These are phyloP conservation scores for Anastrepha ludens DNA, from an alignment of 1,140 invertebrate genomes.

Conservation along the genomic window DNA sequence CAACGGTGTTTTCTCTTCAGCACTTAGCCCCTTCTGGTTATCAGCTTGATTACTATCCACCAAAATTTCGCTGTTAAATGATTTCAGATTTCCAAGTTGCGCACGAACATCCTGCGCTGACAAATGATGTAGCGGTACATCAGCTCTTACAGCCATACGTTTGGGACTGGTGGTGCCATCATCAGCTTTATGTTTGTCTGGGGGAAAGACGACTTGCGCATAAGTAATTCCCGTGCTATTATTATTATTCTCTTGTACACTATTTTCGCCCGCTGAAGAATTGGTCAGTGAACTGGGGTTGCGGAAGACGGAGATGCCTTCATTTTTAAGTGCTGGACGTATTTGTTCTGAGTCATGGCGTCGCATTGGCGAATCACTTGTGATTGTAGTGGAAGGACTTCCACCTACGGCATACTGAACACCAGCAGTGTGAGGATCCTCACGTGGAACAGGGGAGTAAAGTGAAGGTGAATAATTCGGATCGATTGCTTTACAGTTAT, in stretches of 20 bases:
- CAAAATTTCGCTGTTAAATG: slow-evolving; percentile 60
- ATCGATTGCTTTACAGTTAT: slow-evolving; percentile 72
- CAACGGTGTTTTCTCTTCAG: slow-evolving; percentile 18
- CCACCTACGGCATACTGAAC: slow-evolving; percentile 57
- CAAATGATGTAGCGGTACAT: slow-evolving; percentile 70
- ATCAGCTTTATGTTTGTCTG: slow-evolving; percentile 66
- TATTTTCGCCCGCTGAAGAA: slow-evolving; percentile 64
- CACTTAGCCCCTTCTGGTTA: slow-evolving; percentile 43
- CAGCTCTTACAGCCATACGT: slow-evolving; percentile 67
- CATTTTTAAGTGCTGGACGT: slow-evolving; percentile 46
- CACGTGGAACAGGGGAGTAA: slow-evolving; percentile 68
- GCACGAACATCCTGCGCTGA: slow-evolving; percentile 68
- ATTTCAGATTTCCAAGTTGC: slow-evolving; percentile 66
- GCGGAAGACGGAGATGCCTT: slow-evolving; percentile 61
- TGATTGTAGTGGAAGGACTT: slow-evolving; percentile 64
- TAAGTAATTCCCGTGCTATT: slow-evolving; percentile 67
- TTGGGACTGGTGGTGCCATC: slow-evolving; percentile 69
- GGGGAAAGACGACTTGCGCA: slow-evolving; percentile 70
- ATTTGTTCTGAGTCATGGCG: slow-evolving; percentile 59
- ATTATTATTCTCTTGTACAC: slow-evolving; percentile 62
- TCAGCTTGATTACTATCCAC: not conserved
- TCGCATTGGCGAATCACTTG: slow-evolving; percentile 65
- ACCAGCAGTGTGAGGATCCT: slow-evolving; percentile 60
- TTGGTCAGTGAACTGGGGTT: slow-evolving; percentile 68
- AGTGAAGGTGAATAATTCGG: slow-evolving; percentile 69